phyloP scores from a whole-genome alignment of 1,140 invertebrate genomes.

The Cyphomyrmex costatus region DNA sequence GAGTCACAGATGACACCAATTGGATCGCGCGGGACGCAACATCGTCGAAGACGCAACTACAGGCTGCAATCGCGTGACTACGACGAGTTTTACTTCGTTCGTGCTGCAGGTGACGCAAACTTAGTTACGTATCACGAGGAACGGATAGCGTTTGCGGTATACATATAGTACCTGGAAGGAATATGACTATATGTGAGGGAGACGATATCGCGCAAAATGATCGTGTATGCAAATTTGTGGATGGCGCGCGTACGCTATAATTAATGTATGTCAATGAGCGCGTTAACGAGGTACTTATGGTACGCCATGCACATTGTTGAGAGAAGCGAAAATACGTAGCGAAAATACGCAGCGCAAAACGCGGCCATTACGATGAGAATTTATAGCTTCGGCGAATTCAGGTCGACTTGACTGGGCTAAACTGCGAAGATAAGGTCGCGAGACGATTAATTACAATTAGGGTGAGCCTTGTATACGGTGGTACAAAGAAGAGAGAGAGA shows the following conservation, averaged over 20 bases:
- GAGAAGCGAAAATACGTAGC: neutral
- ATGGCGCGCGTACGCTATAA: constrained; percentile 22
- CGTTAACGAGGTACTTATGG: constrained; percentile 48
- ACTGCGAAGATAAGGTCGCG: constrained; percentile 45
- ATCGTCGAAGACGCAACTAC: neutral
- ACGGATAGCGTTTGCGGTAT: constrained; percentile 9
- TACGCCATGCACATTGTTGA: neutral
- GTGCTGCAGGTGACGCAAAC: constrained; percentile 55
- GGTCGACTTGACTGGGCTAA: constrained; percentile 2
- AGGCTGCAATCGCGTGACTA: constrained; percentile 48
- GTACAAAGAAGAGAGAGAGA: neutral
- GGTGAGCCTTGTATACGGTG: neutral
- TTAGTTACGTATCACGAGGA: constrained; percentile 43
- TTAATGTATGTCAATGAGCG: constrained; percentile 50
- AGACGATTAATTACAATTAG: constrained; percentile 52
- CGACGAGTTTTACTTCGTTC: constrained; percentile 39
- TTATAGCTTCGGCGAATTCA: constrained; percentile 49
- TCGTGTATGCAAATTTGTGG: constrained; percentile 19
- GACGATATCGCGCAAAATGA: constrained; percentile 28
- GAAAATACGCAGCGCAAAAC: neutral
- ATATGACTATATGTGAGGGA: constrained; percentile 27
- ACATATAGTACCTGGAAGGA: neutral
- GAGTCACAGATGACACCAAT: constrained; percentile 47
- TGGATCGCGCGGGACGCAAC: constrained; percentile 1
- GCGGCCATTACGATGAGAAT: constrained; percentile 19